phyloP scores from a whole-genome alignment of 2,797 vertebrate genomes.

The Lepilemur septentrionalis region DNA sequence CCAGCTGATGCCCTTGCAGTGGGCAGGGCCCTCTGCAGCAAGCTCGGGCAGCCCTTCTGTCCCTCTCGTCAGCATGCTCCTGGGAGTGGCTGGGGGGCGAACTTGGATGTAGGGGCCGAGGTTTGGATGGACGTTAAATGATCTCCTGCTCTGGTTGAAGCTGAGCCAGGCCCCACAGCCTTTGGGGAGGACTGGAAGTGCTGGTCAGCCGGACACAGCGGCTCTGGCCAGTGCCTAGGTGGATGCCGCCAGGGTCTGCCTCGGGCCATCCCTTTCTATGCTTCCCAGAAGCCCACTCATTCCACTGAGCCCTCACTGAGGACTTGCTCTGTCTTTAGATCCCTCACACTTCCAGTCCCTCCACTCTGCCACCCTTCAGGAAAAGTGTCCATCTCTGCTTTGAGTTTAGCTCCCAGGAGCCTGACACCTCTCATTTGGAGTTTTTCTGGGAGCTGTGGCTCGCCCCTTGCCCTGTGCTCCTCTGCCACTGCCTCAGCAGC shows the following conservation, averaged over 20 bases:
- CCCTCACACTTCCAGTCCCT: neutral
- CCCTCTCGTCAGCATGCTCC: no score
- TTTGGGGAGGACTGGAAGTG: neutral
- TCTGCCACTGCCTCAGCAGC: neutral
- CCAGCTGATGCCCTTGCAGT: neutral
- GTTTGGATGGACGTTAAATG: neutral
- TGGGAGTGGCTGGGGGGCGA: neutral
- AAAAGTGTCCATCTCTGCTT: neutral
- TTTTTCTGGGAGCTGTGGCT: neutral
- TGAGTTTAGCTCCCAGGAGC: neutral
- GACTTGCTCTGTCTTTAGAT: neutral
- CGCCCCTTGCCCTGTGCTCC: neutral
- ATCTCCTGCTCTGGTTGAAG: neutral
- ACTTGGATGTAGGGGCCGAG: neutral
- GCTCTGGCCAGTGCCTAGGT: neutral
- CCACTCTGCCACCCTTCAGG: neutral
- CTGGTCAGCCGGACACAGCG: neutral
- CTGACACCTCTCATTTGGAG: neutral
- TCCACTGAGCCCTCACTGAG: neutral
- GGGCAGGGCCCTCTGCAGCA: rapidly evolving
- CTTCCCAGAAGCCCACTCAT: neutral
- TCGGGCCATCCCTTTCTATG: neutral
- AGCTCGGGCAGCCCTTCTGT: neutral
- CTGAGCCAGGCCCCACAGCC: neutral
- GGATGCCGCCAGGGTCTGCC: neutral